phyloP scores from a whole-genome alignment of 2,888 invertebrate species.

The Drosophila atripex region DNA sequence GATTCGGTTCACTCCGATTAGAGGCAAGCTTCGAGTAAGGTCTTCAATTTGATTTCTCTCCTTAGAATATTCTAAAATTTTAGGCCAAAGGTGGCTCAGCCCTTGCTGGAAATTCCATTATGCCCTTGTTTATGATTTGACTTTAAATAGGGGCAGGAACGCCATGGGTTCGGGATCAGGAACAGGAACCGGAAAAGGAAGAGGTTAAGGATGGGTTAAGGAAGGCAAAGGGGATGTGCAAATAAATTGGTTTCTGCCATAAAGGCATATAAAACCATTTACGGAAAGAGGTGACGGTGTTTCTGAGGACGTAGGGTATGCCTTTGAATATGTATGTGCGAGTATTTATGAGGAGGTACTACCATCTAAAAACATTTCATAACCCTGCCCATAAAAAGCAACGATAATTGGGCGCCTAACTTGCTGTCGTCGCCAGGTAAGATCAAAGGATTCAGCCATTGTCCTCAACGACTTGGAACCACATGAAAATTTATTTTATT shows the following conservation, averaged over 20 bases:
- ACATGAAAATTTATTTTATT: slow-evolving; percentile 26
- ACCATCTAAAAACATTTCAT: slow-evolving; percentile 52
- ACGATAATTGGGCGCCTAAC: slow-evolving; percentile 26
- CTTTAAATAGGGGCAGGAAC: slow-evolving; percentile 21
- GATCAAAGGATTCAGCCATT: slow-evolving; percentile 55
- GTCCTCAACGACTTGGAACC: slow-evolving; percentile 17
- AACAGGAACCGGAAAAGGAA: slow-evolving; percentile 61
- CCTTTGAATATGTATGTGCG: slow-evolving; percentile 69
- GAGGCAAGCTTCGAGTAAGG: background rate
- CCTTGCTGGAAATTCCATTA: slow-evolving; percentile 20
- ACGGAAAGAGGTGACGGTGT: slow-evolving; percentile 45
- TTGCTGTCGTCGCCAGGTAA: slow-evolving; percentile 35
- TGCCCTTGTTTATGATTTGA: slow-evolving; percentile 34
- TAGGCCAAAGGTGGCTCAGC: background rate
- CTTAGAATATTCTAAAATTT: background rate
- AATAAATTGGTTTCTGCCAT: slow-evolving; percentile 74
- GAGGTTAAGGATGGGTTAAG: slow-evolving; percentile 30
- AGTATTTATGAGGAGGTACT: slow-evolving; percentile 15
- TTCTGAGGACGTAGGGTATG: slow-evolving; percentile 15
- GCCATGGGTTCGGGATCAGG: slow-evolving; percentile 54
- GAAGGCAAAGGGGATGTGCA: slow-evolving; percentile 70
- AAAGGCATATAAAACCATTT: slow-evolving; percentile 69
- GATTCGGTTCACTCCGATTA: background rate
- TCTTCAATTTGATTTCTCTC: background rate
- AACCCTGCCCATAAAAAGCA: slow-evolving; percentile 45